Percentiles rank a stretch among this genome's conserved stretches.
These are phyloP conservation scores for Adela reaumurella DNA, from an alignment of 2,888 invertebrate species.

Conservation along the genomic window DNA sequence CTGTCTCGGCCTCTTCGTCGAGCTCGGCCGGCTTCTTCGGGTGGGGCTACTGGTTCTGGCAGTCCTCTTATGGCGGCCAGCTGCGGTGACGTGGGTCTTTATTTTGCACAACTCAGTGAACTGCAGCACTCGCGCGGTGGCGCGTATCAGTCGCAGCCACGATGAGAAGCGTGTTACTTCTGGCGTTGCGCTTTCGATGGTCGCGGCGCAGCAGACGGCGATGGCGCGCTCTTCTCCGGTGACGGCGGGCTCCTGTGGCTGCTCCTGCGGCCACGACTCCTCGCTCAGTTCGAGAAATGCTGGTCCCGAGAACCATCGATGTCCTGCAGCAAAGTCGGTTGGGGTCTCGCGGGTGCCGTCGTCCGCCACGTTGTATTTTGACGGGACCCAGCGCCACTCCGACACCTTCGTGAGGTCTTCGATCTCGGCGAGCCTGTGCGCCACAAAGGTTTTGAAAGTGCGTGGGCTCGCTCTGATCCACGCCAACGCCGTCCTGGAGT, in stretches of 20 bases:
- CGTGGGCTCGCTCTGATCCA: conserved; percentile 8
- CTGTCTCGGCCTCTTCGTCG: neutral
- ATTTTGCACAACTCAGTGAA: neutral
- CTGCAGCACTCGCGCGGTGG: conserved; percentile 1
- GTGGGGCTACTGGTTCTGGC: neutral
- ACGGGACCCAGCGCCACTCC: conserved; percentile 8
- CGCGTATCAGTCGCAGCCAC: conserved; percentile 2
- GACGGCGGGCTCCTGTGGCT: neutral
- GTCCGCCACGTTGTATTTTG: conserved; percentile 7
- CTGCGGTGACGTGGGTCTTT: neutral
- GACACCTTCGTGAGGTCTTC: conserved; percentile 4
- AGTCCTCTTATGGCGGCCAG: neutral
- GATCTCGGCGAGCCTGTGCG: conserved; percentile 9
- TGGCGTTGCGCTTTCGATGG: neutral
- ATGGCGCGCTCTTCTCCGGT: neutral
- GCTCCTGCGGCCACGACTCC: neutral
- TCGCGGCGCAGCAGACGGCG: neutral
- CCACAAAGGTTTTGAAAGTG: conserved; percentile 8
- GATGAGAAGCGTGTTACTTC: neutral
- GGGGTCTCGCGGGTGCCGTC: conserved; percentile 6
- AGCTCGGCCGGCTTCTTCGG: no score
- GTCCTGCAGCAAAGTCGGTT: neutral
- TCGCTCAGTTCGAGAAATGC: neutral
- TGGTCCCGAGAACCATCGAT: conserved; percentile 1
- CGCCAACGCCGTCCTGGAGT: conserved; percentile 6